A percentile compares a stretch with the other conserved stretches of the same genome.
Conservation (phyloP, 1,140 invertebrate genomes). For the Bombus polaris region DNA sequence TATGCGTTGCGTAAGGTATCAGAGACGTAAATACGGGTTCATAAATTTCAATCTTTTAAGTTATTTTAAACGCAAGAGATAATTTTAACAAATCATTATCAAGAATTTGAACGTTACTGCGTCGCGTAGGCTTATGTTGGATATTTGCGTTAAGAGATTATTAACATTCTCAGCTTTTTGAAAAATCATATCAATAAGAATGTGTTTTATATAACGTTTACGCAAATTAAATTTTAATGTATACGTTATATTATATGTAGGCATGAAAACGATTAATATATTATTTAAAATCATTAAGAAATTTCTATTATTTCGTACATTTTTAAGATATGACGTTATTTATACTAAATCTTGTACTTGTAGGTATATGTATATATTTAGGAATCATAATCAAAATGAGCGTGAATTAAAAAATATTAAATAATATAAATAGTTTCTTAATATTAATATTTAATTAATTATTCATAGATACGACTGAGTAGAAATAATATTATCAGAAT, state of each 20-base stretch:
- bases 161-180: not conserved
- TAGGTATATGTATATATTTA: too few species aligned
- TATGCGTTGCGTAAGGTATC: not conserved
- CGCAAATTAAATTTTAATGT: not conserved
- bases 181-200: not conserved
- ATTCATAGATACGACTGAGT: too few species aligned
- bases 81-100: constrained; percentile 15
- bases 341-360: not conserved
- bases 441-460: too few species aligned
- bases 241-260: not conserved
- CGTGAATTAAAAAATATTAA: too few species aligned
- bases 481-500: too few species aligned
- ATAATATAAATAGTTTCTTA: too few species aligned
- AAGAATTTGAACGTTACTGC: not conserved
- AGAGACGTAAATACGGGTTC: not conserved
- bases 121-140: not conserved
- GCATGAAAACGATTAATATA: too few species aligned
- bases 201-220: not conserved
- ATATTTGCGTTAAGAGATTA: not conserved
- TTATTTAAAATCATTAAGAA: not conserved
- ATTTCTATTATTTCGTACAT: not conserved
- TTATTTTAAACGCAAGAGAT: not conserved
- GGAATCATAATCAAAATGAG: too few species aligned
- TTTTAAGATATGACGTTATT: not conserved
- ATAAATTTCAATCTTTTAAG: not conserved